phyloP scores from a whole-genome alignment of 2,888 invertebrate species.

The Pachymerium ferrugineum region DNA sequence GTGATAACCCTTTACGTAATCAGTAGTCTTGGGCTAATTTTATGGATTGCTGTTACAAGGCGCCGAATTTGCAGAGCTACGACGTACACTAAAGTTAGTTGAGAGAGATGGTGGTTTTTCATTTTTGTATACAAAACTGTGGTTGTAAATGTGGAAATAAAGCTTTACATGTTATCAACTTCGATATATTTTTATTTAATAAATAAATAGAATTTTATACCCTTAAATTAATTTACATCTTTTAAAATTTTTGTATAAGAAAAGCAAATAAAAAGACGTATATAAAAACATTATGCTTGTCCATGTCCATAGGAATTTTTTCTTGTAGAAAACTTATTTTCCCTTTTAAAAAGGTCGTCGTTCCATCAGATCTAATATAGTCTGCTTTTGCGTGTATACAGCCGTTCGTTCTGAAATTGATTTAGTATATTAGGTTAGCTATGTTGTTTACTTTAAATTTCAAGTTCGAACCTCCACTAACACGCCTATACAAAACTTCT shows the following conservation, averaged over 20 bases:
- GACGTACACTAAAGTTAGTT: constrained; percentile 29
- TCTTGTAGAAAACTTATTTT: background rate
- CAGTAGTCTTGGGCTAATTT: constrained; percentile 47
- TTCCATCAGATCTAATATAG: background rate
- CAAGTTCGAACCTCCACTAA: constrained; percentile 63
- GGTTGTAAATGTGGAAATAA: background rate
- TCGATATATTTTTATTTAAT: too few species aligned
- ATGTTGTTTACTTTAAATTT: too few species aligned
- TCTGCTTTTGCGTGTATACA: background rate
- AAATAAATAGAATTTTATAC: too few species aligned
- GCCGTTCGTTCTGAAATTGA: background rate
- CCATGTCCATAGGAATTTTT: background rate
- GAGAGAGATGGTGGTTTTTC: background rate
- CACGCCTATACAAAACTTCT: constrained; percentile 68
- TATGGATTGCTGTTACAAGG: constrained; percentile 31
- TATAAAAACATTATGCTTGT: background rate
- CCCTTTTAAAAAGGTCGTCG: background rate
- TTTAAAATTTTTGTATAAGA: background rate
- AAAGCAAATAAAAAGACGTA: background rate
- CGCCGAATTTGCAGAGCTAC: background rate
- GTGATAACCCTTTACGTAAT: constrained; percentile 60
- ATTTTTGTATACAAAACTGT: background rate
- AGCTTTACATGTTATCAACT: background rate
- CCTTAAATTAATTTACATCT: too few species aligned
- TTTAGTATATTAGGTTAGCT: too few species aligned